Conservation (phyloP, 2,113 vertebrate species). For the Vulpes lagopus region DNA sequence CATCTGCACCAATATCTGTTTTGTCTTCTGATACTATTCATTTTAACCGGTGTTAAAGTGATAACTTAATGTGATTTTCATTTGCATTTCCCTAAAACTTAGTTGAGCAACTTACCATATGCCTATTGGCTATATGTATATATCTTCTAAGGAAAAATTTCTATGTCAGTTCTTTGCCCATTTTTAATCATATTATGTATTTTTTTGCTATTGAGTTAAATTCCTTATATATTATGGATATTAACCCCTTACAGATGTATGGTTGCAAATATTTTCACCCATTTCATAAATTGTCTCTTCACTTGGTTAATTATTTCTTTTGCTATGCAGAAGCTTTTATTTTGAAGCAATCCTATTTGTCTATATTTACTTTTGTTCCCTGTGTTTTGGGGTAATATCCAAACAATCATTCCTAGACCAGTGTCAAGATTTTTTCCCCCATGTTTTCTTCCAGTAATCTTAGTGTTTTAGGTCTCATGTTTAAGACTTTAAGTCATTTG, state of each 20-base stretch:
- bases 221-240: not conserved
- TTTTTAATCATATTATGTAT: not conserved
- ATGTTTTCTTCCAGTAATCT: not conserved
- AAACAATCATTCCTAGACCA: not conserved
- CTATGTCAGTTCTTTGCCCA: not conserved
- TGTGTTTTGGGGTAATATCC: not conserved
- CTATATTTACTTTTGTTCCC: not conserved
- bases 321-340: not conserved
- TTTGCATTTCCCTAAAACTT: not conserved
- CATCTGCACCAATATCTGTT: not conserved
- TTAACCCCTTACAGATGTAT: not conserved
- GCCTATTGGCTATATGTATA: not conserved
- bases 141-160: not conserved
- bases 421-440: not conserved
- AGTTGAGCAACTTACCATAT: not conserved
- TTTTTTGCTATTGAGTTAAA: not conserved
- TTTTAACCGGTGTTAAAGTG: not conserved
- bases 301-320: not conserved
- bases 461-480: not conserved
- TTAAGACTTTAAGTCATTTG: not conserved
- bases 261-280: not conserved
- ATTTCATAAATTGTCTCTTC: not conserved
- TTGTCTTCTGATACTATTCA: not conserved
- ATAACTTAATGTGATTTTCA: not conserved
- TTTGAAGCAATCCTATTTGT: not conserved